Evolutionary conservation across 2,888 invertebrate genomes (phyloP).

Genomic region (Ctenicera cuprea): DNA sequence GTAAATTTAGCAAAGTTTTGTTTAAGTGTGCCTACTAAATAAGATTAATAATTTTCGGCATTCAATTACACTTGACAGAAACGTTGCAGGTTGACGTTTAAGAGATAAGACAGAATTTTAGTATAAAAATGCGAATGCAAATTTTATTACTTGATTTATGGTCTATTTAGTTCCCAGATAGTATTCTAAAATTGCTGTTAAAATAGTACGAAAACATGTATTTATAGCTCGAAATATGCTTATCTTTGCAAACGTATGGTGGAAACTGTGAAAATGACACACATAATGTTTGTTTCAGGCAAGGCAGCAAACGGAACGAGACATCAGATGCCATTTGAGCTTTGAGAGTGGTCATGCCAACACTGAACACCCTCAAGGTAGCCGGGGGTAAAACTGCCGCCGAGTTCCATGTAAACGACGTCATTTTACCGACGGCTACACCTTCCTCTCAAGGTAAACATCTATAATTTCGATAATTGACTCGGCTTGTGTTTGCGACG

Average conservation of each 20-base stretch:
- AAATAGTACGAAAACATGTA: conserved; percentile 11
- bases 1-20: no score
- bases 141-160: conserved; percentile 33
- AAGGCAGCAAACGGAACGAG: conserved; percentile 21
- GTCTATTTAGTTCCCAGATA: conserved; percentile 8
- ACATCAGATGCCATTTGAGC: conserved; percentile 40
- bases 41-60: conserved; percentile 20
- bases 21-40: no score
- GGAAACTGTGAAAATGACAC: conserved; percentile 17
- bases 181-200: conserved; percentile 5
- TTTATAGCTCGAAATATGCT: conserved; percentile 9
- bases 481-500: neutral
- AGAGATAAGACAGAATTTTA: conserved; percentile 28
- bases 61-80: conserved; percentile 11
- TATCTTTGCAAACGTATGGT: conserved; percentile 11
- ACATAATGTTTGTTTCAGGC: conserved; percentile 43
- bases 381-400: conserved; percentile 52
- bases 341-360: conserved; percentile 50
- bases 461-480: conserved; percentile 14
- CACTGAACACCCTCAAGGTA: conserved; percentile 44
- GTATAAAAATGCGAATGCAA: neutral
- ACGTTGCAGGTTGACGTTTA: conserved; percentile 19
- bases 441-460: conserved; percentile 47
- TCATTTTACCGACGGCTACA: conserved; percentile 48
- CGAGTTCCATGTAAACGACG: conserved; percentile 53